Evolutionary conservation across 2,888 invertebrate genomes (phyloP), one percentile per base, ranked within the genome.

Genomic region (Pollenia amentaria): DNA sequence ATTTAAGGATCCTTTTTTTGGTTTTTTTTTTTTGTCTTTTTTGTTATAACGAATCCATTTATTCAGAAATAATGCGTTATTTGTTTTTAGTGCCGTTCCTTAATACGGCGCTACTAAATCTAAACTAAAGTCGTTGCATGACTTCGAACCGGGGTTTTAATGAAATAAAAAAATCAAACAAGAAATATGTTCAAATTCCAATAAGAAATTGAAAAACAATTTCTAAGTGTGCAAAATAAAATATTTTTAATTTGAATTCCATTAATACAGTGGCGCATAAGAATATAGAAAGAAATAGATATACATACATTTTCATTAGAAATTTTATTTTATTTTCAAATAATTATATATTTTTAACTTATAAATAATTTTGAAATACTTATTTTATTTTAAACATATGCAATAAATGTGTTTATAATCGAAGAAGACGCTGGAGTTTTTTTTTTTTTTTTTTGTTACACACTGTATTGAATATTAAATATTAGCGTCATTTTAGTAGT

Each of bases 41-140:
- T 48, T 18, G 29, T 29, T 29, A 29, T 29, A 29, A 29, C 29
- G 6, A 29, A 29, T 29, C 29, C 29, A 29, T 29, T 29, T 29
- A 29, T 6, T 29, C 0, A 29, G 29, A 29, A 29, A 29, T 6
- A 29, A 29, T 29, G 29, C 29, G 29, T 69, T 48, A 1, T n/a
- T 57, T 48, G 6, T n/a, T 8, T 29, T 29, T 18, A 42, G 18
- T n/a, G 40, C 42, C 2, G 57, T 60, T 76, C 57, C 46, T 65
- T 48, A 55, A 60, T 14, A 10, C 16, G 16, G 42, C 46, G 21
- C 69, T 44, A 21, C 57, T 38, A 18, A 57, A 79, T 64, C 11
- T 42, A 64, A 82, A 82, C 85, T 86, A 70, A 82, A 64, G 42
- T 14, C 16, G 1, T 44, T 51, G 48, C 40, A 60, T 55, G 46